Percentiles rank a stretch among this genome's conserved stretches.
Evolutionary conservation across 2,113 vertebrate species (phyloP).

Genomic region (Microcebus tavaratra): DNA sequence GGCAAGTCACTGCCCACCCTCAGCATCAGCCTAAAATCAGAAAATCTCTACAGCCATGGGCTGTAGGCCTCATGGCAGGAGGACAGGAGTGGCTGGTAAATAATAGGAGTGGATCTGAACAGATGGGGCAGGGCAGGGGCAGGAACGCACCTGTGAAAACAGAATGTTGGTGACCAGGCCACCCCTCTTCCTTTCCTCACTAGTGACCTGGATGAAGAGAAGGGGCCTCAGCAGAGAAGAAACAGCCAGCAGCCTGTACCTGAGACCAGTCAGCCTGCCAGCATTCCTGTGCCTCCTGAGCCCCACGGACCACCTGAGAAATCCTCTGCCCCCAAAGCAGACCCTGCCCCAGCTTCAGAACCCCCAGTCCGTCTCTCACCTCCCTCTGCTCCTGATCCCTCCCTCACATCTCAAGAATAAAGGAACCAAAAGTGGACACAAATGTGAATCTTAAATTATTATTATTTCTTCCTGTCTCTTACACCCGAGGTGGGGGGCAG

Average conservation of each 20-base stretch:
- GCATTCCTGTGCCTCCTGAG: neutral
- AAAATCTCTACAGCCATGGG: neutral
- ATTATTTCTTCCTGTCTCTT: slow-evolving; percentile 80
- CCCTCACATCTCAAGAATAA: slow-evolving; percentile 45
- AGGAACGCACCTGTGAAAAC: neutral
- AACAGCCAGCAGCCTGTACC: neutral
- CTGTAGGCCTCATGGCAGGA: neutral
- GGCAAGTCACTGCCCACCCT: neutral
- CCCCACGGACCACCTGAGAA: neutral
- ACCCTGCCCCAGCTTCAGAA: neutral
- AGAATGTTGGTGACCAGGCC: neutral
- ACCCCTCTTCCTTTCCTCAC: neutral
- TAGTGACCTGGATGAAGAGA: slow-evolving; percentile 58
- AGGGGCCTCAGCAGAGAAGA: neutral
- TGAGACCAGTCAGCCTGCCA: neutral
- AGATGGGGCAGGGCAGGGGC: neutral
- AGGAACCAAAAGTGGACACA: slow-evolving; percentile 64
- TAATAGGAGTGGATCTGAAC: neutral
- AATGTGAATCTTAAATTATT: slow-evolving; percentile 80
- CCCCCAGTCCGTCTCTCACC: neutral
- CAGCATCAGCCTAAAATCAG: neutral
- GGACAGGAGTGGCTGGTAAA: neutral
- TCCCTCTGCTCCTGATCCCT: neutral
- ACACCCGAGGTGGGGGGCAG: slow-evolving; percentile 63
- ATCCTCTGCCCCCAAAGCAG: neutral